These are phyloP conservation scores for Pinctada fucata DNA, from an alignment of 2,888 invertebrate genomes.

Conservation along the genomic window DNA sequence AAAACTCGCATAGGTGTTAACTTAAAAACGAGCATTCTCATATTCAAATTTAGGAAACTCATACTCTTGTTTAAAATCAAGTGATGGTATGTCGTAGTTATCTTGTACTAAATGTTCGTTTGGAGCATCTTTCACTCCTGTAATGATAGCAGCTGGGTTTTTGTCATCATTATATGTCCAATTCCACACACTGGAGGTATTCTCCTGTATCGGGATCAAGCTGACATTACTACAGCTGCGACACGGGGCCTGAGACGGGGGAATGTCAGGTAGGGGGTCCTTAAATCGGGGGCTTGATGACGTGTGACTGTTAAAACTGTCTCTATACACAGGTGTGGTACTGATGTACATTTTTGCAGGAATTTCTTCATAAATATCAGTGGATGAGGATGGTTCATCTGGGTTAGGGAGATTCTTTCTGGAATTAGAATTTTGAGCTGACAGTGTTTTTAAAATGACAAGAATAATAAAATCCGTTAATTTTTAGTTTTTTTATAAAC, in stretches of 20 bases:
- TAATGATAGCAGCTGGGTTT: not conserved
- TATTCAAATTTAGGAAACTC: constrained; percentile 7
- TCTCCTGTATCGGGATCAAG: not conserved
- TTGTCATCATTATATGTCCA: constrained; percentile 24
- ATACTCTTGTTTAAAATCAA: no score
- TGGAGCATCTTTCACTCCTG: not conserved
- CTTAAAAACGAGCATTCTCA: constrained; percentile 18
- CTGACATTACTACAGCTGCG: constrained; percentile 3
- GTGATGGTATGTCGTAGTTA: no score
- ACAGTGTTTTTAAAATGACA: not conserved
- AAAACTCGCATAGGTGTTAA: no score
- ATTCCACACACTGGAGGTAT: constrained; percentile 17
- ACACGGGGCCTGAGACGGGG: not conserved
- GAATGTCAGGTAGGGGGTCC: not conserved
- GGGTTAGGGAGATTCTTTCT: not conserved
- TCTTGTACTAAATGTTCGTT: no score
- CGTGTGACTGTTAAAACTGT: not conserved
- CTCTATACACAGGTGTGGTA: constrained; percentile 13
- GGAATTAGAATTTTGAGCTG: no score
- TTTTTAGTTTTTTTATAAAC: not conserved
- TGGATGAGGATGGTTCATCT: constrained; percentile 6
- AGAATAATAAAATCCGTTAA: not conserved
- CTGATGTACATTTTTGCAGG: constrained; percentile 19
- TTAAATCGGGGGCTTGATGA: not conserved
- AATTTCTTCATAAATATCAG: constrained; percentile 31